phyloP scores from a whole-genome alignment of 2,797 vertebrate genomes.

The Philypnodon macrostomus region DNA sequence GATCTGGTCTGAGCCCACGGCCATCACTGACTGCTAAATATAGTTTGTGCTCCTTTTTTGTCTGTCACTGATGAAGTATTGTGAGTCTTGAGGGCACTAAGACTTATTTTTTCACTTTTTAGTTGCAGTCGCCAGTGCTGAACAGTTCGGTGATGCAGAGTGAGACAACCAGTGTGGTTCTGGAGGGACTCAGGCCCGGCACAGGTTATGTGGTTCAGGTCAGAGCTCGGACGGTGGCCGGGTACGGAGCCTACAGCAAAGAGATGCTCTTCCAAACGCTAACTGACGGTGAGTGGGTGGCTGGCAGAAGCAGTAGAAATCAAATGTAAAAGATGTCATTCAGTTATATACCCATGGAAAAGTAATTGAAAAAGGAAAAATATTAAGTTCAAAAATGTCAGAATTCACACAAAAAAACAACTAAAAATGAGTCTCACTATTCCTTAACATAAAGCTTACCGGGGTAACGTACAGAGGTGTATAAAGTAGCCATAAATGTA shows the following conservation, averaged over 20 bases:
- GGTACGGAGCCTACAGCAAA: slow-evolving; percentile 90
- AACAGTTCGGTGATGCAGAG: slow-evolving; percentile 89
- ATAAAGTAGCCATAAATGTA: no score
- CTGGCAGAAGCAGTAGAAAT: slow-evolving; percentile 5
- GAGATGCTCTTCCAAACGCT: slow-evolving; percentile 97
- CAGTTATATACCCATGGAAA: no score
- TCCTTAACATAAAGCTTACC: no score
- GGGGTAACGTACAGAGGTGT: no score
- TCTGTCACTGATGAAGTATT: slow-evolving; percentile 20
- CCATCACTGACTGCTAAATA: slow-evolving; percentile 25
- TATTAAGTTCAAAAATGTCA: no score
- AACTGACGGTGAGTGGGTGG: slow-evolving; percentile 84
- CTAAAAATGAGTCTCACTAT: no score
- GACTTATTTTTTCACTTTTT: slow-evolving; percentile 17
- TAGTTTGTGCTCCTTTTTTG: slow-evolving; percentile 8
- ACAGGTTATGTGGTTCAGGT: slow-evolving; percentile 92
- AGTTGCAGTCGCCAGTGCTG: slow-evolving; percentile 83
- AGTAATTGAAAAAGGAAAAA: no score
- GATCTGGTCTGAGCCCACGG: slow-evolving; percentile 22
- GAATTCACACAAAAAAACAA: no score
- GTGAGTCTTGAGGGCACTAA: slow-evolving; percentile 4
- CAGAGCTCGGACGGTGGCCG: slow-evolving; percentile 87
- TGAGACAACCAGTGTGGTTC: slow-evolving; percentile 82
- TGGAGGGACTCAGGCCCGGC: slow-evolving; percentile 86
- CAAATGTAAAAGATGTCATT: slow-evolving; percentile 16